Evolutionary conservation across 2,113 vertebrate genomes (phyloP).

Genomic region (Oreochromis aureus): DNA sequence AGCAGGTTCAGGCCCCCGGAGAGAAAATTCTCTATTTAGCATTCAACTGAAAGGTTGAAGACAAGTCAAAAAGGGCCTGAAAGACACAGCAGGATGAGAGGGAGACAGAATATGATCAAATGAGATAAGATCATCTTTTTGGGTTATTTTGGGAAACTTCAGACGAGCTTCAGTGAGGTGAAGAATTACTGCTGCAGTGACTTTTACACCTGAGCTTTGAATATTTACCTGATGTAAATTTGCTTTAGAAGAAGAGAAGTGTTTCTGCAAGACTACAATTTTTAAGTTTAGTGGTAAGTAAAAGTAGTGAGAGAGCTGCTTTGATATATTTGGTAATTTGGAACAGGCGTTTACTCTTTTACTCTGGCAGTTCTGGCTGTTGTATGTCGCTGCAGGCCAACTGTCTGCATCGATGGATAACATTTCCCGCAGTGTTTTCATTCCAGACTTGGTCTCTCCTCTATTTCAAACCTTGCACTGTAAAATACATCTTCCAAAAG

Average conservation of each 20-base stretch:
- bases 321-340: not conserved
- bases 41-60: slow-evolving; percentile 49
- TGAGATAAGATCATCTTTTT: not conserved
- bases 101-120: not conserved
- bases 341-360: not conserved
- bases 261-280: not conserved
- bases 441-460: slow-evolving; percentile 2
- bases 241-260: not conserved
- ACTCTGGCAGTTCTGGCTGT: not conserved
- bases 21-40: slow-evolving; percentile 50
- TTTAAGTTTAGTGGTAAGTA: not conserved
- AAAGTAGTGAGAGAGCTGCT: not conserved
- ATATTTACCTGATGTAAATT: not conserved
- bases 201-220: not conserved
- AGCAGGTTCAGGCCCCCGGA: slow-evolving; percentile 26
- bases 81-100: not conserved
- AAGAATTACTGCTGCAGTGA: not conserved
- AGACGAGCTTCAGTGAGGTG: not conserved
- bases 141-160: not conserved
- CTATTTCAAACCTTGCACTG: not conserved
- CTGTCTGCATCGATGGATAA: not conserved
- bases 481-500: not conserved
- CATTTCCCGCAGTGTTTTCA: not conserved
- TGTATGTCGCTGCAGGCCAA: not conserved
- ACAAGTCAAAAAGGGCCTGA: not conserved